These are phyloP conservation scores for Trichomalopsis sarcophagae DNA, from an alignment of 1,140 invertebrate genomes.

Conservation along the genomic window DNA sequence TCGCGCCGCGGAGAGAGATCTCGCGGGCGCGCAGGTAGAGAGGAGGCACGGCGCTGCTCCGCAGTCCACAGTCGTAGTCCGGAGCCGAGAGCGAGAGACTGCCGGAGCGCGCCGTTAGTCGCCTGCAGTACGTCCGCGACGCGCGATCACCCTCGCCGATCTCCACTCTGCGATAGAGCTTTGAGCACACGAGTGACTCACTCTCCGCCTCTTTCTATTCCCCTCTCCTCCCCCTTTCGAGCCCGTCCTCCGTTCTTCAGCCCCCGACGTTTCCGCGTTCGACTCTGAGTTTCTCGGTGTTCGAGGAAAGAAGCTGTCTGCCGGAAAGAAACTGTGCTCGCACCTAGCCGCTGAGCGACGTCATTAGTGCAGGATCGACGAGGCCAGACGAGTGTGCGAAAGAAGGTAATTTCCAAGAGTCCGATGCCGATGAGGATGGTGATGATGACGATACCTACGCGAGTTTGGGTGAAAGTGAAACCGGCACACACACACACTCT, in stretches of 20 bases:
- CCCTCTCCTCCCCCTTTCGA: not conserved
- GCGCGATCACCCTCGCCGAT: conserved; percentile 19
- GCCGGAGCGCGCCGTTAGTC: conserved; percentile 50
- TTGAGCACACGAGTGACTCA: conserved; percentile 38
- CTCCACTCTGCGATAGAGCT: conserved; percentile 46
- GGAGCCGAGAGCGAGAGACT: conserved; percentile 13
- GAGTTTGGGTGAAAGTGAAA: conserved; percentile 38
- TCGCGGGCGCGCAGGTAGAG: not conserved
- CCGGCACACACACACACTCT: not conserved
- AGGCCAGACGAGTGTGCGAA: not conserved
- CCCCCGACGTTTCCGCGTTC: no score
- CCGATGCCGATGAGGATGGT: not conserved
- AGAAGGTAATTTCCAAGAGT: conserved; percentile 26
- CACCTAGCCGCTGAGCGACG: no score
- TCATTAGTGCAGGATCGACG: not conserved
- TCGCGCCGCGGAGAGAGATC: not conserved
- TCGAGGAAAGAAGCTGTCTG: not conserved
- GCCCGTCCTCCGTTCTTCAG: no score
- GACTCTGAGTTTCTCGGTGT: not conserved
- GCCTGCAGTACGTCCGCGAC: conserved; percentile 53
- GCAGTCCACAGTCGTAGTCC: not conserved
- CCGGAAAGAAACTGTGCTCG: not conserved
- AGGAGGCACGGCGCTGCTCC: not conserved
- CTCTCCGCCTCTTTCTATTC: not conserved
- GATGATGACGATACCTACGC: not conserved